Base-by-base conservation (phyloP, 2,113 vertebrate species). In the Nanorana parkeri region DNA sequence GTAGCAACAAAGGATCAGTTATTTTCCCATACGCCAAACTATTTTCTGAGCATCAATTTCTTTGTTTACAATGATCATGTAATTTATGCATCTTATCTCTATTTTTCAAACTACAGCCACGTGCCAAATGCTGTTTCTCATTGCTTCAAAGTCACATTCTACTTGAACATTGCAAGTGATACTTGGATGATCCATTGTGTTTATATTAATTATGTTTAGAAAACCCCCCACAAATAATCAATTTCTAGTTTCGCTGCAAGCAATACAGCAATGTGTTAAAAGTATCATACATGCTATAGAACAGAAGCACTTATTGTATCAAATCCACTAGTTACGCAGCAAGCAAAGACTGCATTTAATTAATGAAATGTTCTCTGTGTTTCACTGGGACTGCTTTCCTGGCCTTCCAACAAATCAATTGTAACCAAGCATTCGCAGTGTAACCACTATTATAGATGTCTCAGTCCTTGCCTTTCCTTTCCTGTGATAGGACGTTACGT, bases 391-490 rank as follows among this genome's bases (percentile, higher is more conserved):
- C 92, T 86, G 90, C 90, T 92, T 90, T 88, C 90, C 90, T 93
- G 89, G 92, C 94, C 94, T 95, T 75, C 93, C 93, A 95, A 96
- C 94, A 96, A 96, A 96, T 95, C 95, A 94, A 94, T 94, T 93
- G 94, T 92, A 92, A 90, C 92, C 94, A 92, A 94, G 94, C 92
- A 91, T 94, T 91, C 86, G 92, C 94, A 95, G 96, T 96, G 95
- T 94, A 96, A 95, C 92, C 92, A 91, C 93, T 89, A 90, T 96
- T 96, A 96, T 95, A 95, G 95, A 97, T 96, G 95, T 91, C 92
- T 90, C 88, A 90, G 88, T 90, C 94, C 94, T 87, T 93, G 91
- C 91, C 89, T 93, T 92, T 92, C 90, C 92, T 93, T 92, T 92
- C 92, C 93, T 91, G 92, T 92, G 92, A 92, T 95, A 95, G 94